phyloP scores from a whole-genome alignment of 2,888 invertebrate genomes.

The Tricholauxania praeusta region DNA sequence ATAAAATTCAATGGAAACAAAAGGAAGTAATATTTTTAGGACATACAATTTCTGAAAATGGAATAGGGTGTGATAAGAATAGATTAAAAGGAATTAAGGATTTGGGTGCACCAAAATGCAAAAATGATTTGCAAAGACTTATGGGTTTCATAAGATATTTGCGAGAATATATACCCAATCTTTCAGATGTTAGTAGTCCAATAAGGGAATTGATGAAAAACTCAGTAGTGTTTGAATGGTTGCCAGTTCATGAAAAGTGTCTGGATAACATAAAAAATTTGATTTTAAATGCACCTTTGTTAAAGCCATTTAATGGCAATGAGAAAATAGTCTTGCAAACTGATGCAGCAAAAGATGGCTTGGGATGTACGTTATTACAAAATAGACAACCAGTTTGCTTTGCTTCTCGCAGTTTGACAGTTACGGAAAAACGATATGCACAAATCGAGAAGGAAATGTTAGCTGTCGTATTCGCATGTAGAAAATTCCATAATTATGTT shows the following conservation, averaged over 20 bases:
- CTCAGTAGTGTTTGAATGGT: constrained; percentile 40
- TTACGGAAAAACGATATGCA: constrained; percentile 47
- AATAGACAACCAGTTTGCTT: constrained; percentile 42
- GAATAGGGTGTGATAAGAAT: constrained; percentile 33
- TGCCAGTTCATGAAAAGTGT: constrained; percentile 34
- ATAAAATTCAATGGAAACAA: constrained; percentile 27
- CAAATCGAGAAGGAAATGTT: constrained; percentile 53
- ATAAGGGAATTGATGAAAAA: constrained; percentile 45
- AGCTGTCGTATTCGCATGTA: constrained; percentile 47
- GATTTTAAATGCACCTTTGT: constrained; percentile 40
- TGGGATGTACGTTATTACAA: constrained; percentile 43
- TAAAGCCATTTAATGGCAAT: constrained; percentile 31
- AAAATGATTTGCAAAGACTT: constrained; percentile 35
- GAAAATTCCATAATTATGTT: constrained; percentile 48
- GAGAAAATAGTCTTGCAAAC: constrained; percentile 39
- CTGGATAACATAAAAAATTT: constrained; percentile 39
- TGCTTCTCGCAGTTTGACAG: constrained; percentile 46
- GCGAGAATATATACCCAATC: constrained; percentile 48
- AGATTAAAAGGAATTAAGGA: constrained; percentile 36
- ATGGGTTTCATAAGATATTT: constrained; percentile 40
- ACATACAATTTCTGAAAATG: constrained; percentile 33
- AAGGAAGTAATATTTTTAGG: constrained; percentile 33
- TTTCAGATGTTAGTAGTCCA: constrained; percentile 39
- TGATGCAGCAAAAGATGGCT: constrained; percentile 45
- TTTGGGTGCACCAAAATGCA: constrained; percentile 33